Evolutionary conservation across 2,113 vertebrate species (phyloP).

Genomic region (Columba livia): DNA sequence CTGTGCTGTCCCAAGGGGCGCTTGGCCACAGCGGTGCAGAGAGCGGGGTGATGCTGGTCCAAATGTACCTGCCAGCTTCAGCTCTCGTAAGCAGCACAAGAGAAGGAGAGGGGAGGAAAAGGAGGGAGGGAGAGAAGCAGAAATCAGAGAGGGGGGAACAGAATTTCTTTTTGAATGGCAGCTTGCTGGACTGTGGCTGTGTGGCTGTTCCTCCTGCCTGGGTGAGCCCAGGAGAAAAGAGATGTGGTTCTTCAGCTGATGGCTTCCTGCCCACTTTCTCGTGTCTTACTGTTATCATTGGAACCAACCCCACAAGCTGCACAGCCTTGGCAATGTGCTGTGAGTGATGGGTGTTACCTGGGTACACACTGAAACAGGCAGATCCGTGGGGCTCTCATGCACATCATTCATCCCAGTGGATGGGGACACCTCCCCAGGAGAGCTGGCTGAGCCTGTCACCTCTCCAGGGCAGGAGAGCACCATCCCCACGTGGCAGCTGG

Average conservation of each 20-base stretch:
- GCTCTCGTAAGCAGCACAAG: neutral
- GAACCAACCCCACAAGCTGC: neutral
- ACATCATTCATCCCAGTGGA: neutral
- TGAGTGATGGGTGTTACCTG: neutral
- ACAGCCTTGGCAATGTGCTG: accelerated
- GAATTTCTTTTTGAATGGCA: neutral
- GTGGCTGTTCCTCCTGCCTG: neutral
- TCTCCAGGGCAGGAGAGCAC: neutral
- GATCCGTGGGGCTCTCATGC: accelerated
- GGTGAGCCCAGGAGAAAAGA: neutral
- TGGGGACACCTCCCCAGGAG: neutral
- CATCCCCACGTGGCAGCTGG: accelerated
- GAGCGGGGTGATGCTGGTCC: neutral
- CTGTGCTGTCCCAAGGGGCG: neutral
- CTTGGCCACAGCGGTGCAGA: neutral
- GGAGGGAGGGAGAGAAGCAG: neutral
- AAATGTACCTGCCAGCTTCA: neutral
- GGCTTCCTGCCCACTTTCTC: neutral
- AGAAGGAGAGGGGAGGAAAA: neutral
- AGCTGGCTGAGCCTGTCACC: neutral
- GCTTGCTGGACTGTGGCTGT: neutral
- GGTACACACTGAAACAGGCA: accelerated
- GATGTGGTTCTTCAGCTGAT: neutral
- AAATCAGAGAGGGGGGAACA: neutral
- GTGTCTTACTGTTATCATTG: neutral